A percentile compares a stretch with the other conserved stretches of the same genome.
Conservation (phyloP, 2,113 vertebrate genomes). For the Chascanopsetta lugubris region DNA sequence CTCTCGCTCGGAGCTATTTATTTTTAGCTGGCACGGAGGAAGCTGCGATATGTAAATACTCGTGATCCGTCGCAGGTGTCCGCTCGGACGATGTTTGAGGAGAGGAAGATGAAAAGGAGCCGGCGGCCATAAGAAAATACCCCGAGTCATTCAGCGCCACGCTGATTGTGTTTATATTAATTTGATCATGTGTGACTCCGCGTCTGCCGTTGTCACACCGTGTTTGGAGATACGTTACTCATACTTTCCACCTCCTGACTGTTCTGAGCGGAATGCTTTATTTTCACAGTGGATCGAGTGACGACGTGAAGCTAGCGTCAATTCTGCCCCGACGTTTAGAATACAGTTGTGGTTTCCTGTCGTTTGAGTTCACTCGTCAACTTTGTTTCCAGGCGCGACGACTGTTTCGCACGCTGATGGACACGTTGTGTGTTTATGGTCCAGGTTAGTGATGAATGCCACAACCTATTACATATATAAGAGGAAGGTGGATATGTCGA, state of each 20-base stretch:
- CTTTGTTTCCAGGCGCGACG: not conserved
- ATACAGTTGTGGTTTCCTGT: too few species aligned
- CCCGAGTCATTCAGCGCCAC: conserved; percentile 19
- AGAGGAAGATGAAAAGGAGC: conserved; percentile 44
- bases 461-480: not conserved
- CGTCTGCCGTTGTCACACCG: not conserved
- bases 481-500: not conserved
- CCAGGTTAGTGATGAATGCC: not conserved
- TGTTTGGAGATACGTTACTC: conserved; percentile 1
- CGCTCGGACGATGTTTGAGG: conserved; percentile 42
- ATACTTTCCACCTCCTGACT: not conserved
- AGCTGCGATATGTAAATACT: conserved; percentile 66
- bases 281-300: not conserved
- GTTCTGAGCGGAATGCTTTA: not conserved
- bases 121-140: conserved; percentile 24
- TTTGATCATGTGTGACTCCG: not conserved
- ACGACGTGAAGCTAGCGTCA: not conserved
- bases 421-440: not conserved
- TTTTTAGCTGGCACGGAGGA: conserved; percentile 58
- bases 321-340: too few species aligned
- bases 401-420: not conserved
- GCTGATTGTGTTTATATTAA: conserved; percentile 24
- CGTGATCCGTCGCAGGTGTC: conserved; percentile 69
- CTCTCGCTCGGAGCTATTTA: conserved; percentile 66
- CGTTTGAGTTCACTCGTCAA: too few species aligned